Evolutionary conservation across 2,888 invertebrate genomes (phyloP), one percentile per base, ranked within the genome.

Genomic region (Hirtodrosophila histrioides): DNA sequence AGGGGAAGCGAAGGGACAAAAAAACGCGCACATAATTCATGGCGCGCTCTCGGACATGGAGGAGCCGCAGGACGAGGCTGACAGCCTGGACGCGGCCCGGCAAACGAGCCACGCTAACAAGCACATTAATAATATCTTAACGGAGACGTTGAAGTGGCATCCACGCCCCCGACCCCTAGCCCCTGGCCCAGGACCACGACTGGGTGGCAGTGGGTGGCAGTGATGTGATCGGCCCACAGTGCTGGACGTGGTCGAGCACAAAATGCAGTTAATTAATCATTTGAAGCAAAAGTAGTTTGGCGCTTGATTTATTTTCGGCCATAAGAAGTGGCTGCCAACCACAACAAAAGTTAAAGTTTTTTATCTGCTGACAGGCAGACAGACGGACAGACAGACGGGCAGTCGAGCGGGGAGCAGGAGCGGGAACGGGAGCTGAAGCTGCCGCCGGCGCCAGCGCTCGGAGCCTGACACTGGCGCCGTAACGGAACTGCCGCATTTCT

Each of bases 261-360:
- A 81, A 86, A 81, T 86, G 79, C 85, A 84, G 85, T 85, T 87
- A 84, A 84, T 84, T 84, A 84, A 84, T 84, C 83, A 84, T 84
- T 84, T 61, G 67, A 56, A 57, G 62, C 69, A 73, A 75, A 75
- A 82, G 78, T 85, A 84, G 83, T 84, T 79, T 84, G 74, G 69
- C 64, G 74, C 81, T 84, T 84, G 83, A 84, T 84, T 84, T 84
- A 84, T 84, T 85, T 78, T 76, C 51, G 86, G 71, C 65, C 75
- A 79, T 68, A 72, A 78, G 82, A 71, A 69, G 44, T 55, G 62
- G 31, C 50, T 56, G 60, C 69, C 70, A 64, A 62, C 78, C 76
- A 75, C 70, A 74, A 76, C 73, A 73, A 62, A 86, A 86, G 86
- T 79, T 76, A 43, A 70, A 70, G 75, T 69, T 64, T 67, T 67